Conservation (phyloP, 2,797 vertebrate genomes). For the Gallinago stenura region DNA sequence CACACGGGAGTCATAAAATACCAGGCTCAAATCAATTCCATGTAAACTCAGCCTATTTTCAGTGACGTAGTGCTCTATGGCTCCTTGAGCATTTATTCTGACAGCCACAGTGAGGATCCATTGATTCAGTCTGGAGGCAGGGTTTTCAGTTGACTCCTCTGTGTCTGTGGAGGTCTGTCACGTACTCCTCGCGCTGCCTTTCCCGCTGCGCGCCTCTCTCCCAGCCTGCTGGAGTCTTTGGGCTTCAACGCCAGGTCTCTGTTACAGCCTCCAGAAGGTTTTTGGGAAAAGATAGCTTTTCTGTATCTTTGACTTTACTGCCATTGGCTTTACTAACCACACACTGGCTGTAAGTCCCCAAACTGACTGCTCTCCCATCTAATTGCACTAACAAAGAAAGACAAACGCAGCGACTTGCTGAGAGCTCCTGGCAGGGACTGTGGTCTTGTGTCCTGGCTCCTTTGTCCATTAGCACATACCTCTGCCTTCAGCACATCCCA, state of each 20-base stretch:
- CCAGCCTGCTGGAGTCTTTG: rapidly evolving
- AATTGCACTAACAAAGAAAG: background rate
- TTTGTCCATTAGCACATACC: background rate
- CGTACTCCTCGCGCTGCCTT: too few relatives aligned
- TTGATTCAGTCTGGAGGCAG: conserved; percentile 38
- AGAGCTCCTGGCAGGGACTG: background rate
- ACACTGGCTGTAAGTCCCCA: background rate
- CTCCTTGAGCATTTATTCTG: conserved; percentile 46
- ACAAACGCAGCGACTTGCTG: background rate
- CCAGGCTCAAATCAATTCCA: conserved; percentile 40
- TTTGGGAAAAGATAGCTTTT: background rate
- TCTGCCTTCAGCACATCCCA: background rate
- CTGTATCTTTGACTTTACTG: background rate
- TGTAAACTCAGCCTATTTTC: conserved; percentile 51
- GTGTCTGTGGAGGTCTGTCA: background rate
- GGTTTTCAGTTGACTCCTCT: background rate
- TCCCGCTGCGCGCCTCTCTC: background rate
- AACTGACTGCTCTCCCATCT: background rate
- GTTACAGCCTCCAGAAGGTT: background rate
- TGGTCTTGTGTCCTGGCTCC: background rate
- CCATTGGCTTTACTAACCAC: background rate
- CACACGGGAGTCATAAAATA: conserved; percentile 24
- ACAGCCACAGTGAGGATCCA: conserved; percentile 55
- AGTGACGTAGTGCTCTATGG: conserved; percentile 6
- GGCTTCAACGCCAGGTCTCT: background rate